A percentile compares a stretch with the other conserved stretches of the same genome.
phyloP scores from a whole-genome alignment of 2,797 vertebrate genomes.

The Paramormyrops hopkinsi region DNA sequence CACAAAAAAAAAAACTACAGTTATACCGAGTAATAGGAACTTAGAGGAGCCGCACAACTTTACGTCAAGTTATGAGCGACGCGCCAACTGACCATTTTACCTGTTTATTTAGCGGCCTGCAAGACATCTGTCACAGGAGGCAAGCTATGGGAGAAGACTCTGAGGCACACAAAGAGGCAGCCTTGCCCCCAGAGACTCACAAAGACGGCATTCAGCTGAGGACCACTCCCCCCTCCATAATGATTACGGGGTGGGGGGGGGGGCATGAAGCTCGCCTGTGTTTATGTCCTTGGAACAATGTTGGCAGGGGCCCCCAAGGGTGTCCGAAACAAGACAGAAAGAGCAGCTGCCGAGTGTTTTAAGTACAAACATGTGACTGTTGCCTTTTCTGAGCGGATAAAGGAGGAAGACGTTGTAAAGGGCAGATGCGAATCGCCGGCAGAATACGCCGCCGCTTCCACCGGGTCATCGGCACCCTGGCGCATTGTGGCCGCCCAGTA shows the following conservation, averaged over 20 bases:
- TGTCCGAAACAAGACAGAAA: constrained; percentile 39
- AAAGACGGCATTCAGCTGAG: constrained; percentile 68
- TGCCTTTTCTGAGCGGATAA: constrained; percentile 65
- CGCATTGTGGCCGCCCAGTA: constrained; percentile 56
- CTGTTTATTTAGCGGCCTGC: constrained; percentile 43
- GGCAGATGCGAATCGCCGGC: constrained; percentile 59
- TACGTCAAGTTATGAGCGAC: not conserved
- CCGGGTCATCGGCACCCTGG: constrained; percentile 49
- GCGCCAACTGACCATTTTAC: constrained; percentile 16
- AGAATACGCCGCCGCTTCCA: constrained; percentile 61
- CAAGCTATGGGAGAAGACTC: constrained; percentile 55
- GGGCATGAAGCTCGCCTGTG: constrained; percentile 68
- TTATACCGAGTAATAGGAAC: not conserved
- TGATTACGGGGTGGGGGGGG: constrained; percentile 64
- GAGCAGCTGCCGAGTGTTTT: constrained; percentile 63
- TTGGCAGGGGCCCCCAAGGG: constrained; percentile 55
- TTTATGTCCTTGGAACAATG: constrained; percentile 77
- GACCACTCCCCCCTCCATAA: constrained; percentile 65
- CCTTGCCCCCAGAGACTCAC: constrained; percentile 66
- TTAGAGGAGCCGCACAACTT: not conserved
- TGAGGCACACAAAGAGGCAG: constrained; percentile 51
- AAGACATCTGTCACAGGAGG: constrained; percentile 52
- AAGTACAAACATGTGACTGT: constrained; percentile 63
- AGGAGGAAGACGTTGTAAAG: constrained; percentile 59
- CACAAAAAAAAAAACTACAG: not conserved